A percentile compares a stretch with the other conserved stretches of the same genome.
phyloP scores from a whole-genome alignment of 92 coral and sea anemone species.

The Epizoanthus rinbou region DNA sequence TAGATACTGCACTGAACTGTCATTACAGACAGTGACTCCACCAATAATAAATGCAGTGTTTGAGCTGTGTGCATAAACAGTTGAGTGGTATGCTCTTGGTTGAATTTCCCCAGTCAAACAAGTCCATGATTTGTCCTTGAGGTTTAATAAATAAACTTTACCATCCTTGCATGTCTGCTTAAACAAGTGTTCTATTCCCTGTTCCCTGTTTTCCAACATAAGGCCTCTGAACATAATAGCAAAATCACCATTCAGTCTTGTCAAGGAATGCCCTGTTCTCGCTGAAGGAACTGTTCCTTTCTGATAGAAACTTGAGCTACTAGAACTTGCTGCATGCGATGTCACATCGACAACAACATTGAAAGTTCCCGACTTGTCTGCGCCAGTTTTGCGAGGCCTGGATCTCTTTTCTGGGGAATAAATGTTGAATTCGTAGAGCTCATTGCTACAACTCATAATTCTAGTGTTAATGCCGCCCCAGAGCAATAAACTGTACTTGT shows the following conservation, averaged over 20 bases:
- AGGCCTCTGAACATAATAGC: slow-evolving; percentile 45
- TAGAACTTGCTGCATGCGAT: too few relatives aligned
- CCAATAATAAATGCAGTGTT: slow-evolving; percentile 26
- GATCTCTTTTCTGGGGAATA: too few relatives aligned
- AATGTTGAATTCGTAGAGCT: too few relatives aligned
- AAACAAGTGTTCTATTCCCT: slow-evolving; percentile 46
- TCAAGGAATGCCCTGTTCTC: slow-evolving; percentile 45
- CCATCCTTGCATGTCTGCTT: slow-evolving; percentile 44
- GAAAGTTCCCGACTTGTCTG: too few relatives aligned
- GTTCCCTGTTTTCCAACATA: slow-evolving; percentile 22
- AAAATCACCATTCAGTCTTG: background rate
- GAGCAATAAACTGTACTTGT: too few relatives aligned
- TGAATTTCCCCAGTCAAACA: slow-evolving; percentile 18
- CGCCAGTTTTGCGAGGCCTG: too few relatives aligned
- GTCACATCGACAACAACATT: too few relatives aligned
- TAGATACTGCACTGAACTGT: slow-evolving; percentile 30
- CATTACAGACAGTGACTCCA: slow-evolving; percentile 17
- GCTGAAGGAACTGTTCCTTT: slow-evolving; percentile 4
- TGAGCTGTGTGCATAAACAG: slow-evolving; percentile 1
- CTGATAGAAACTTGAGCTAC: too few relatives aligned
- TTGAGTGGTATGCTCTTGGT: slow-evolving; percentile 42
- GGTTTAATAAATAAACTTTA: slow-evolving; percentile 24
- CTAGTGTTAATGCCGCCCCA: too few relatives aligned
- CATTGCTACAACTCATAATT: too few relatives aligned
- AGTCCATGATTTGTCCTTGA: slow-evolving; percentile 2